phyloP scores from a whole-genome alignment of 2,113 vertebrate genomes.

The Okapia johnstoni region DNA sequence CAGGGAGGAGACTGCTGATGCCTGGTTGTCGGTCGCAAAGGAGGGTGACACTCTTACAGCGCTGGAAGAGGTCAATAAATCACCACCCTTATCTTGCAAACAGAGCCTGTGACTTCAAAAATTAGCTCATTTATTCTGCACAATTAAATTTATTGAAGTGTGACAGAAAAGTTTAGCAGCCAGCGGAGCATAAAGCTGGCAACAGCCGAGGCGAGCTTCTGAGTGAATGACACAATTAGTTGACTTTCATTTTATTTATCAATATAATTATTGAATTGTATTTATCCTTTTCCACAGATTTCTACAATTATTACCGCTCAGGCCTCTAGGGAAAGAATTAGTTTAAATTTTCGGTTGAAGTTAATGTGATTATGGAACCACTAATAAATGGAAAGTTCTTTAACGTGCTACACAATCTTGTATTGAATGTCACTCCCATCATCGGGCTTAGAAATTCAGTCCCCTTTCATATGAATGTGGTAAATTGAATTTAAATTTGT shows the following conservation, averaged over 20 bases:
- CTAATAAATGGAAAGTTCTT: conserved; percentile 80
- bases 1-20: background rate
- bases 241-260: conserved; percentile 95
- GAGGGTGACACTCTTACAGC: conserved; percentile 77
- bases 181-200: conserved; percentile 86
- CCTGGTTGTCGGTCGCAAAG: conserved; percentile 80
- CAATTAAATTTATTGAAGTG: conserved; percentile 99
- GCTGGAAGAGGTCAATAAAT: conserved; percentile 92
- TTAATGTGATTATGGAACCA: conserved; percentile 81
- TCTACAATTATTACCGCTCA: conserved; percentile 80
- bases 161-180: conserved; percentile 97
- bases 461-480: conserved; percentile 51
- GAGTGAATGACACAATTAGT: conserved; percentile 92
- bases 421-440: conserved; percentile 75
- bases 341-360: conserved; percentile 77
- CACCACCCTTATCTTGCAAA: conserved; percentile 93
- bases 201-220: conserved; percentile 88
- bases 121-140: conserved; percentile 99
- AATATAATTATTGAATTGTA: conserved; percentile 90
- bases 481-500: conserved; percentile 78
- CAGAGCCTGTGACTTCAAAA: conserved; percentile 97
- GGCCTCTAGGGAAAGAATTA: conserved; percentile 80
- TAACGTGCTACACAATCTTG: conserved; percentile 77
- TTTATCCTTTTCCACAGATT: conserved; percentile 92
- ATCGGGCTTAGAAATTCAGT: conserved; percentile 69